These are phyloP conservation scores for Sphaerophoria taeniata DNA, from an alignment of 2,888 invertebrate species.

Conservation along the genomic window DNA sequence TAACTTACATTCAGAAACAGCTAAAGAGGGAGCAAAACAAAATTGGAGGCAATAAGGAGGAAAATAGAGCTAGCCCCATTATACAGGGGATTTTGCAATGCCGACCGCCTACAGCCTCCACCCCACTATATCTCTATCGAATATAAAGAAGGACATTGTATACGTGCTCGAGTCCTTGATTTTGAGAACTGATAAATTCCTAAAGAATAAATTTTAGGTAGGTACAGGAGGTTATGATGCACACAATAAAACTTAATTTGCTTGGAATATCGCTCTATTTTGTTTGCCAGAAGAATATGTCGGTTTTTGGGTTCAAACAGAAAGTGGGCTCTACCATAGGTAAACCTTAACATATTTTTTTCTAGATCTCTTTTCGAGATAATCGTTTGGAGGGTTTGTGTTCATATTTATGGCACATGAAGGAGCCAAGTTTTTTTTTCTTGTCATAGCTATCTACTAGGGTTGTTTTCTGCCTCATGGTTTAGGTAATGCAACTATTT, in stretches of 20 bases:
- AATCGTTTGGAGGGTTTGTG: too few relatives aligned
- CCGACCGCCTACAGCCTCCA: too few relatives aligned
- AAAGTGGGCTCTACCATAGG: too few relatives aligned
- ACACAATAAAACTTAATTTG: slow-evolving; percentile 26
- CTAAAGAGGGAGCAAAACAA: slow-evolving; percentile 1
- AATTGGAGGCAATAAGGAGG: background rate
- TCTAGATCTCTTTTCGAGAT: too few relatives aligned
- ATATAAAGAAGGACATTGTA: slow-evolving; percentile 8
- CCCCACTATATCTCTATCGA: background rate
- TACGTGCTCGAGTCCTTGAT: slow-evolving; percentile 18
- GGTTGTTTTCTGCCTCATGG: too few relatives aligned
- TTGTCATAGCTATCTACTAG: too few relatives aligned
- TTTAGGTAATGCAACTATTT: too few relatives aligned
- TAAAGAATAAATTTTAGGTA: slow-evolving; percentile 2
- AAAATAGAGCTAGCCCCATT: slow-evolving; percentile 5
- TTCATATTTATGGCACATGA: too few relatives aligned
- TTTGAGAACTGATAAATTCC: slow-evolving; percentile 13
- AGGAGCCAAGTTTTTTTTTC: too few relatives aligned
- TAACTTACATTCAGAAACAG: background rate
- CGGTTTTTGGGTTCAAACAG: too few relatives aligned
- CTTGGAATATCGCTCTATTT: background rate
- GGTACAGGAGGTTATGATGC: slow-evolving; percentile 15
- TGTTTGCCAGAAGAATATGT: background rate
- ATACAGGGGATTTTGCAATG: background rate
- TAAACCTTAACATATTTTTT: too few relatives aligned